Conservation (phyloP, 2,113 vertebrate genomes). For the Gobiocypris rarus region DNA sequence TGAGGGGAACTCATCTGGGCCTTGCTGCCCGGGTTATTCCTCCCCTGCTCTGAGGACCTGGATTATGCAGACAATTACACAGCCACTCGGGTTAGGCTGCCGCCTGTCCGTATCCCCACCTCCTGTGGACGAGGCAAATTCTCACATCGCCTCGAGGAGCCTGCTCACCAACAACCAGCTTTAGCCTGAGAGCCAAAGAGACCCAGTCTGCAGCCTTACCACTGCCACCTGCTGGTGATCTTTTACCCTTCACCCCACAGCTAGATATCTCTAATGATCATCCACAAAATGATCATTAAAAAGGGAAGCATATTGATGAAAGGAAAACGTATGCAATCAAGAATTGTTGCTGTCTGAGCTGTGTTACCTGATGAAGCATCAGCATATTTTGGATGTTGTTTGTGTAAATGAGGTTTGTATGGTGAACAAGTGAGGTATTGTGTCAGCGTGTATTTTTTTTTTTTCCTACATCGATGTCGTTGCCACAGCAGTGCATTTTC, state of each 20-base stretch:
- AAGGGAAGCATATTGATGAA: neutral
- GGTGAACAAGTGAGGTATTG: neutral
- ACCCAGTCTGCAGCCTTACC: slow-evolving; percentile 7
- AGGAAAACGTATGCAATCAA: neutral
- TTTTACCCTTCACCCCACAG: neutral
- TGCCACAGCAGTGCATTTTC: neutral
- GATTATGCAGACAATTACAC: slow-evolving; percentile 38
- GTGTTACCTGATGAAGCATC: neutral
- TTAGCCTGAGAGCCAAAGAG: slow-evolving; percentile 41
- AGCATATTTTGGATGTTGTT: slow-evolving; percentile 2
- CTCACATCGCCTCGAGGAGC: slow-evolving; percentile 12
- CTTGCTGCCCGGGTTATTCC: slow-evolving; percentile 3
- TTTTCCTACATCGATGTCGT: neutral
- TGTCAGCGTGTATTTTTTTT: neutral
- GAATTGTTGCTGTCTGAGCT: neutral
- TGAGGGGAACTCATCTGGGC: slow-evolving; percentile 54
- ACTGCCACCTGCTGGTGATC: slow-evolving; percentile 38
- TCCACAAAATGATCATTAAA: neutral
- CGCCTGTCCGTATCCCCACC: neutral
- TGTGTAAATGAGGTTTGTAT: slow-evolving; percentile 27
- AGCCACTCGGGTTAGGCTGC: slow-evolving; percentile 41
- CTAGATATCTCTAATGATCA: neutral
- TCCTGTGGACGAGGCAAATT: neutral
- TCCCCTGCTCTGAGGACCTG: slow-evolving; percentile 30
- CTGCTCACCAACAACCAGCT: slow-evolving; percentile 24